Evolutionary conservation across 2,113 vertebrate genomes (phyloP).

Genomic region (Hydrochoerus hydrochaeris): DNA sequence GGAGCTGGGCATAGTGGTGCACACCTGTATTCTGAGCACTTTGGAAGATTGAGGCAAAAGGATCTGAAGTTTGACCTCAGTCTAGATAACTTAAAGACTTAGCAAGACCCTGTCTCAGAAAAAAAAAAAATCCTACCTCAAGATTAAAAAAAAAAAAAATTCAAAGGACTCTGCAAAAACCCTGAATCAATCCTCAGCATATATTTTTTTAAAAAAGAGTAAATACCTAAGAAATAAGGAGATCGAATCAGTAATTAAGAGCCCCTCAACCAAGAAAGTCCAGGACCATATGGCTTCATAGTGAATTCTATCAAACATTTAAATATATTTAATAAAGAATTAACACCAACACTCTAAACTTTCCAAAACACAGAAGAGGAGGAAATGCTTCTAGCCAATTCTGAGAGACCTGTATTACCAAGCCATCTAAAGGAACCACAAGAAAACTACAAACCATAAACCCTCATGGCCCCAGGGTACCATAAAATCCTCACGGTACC

Average conservation of each 20-base stretch:
- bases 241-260: background rate
- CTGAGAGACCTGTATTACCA: background rate
- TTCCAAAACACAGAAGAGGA: conserved; percentile 41
- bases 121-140: background rate
- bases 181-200: background rate
- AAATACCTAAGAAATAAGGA: background rate
- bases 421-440: background rate
- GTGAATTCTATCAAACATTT: conserved; percentile 35
- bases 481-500: conserved; percentile 28
- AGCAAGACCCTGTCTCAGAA: background rate
- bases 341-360: conserved; percentile 11
- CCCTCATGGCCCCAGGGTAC: background rate
- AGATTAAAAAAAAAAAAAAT: background rate
- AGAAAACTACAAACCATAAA: background rate
- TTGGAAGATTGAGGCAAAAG: background rate
- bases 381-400: background rate
- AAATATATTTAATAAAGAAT: conserved; percentile 41
- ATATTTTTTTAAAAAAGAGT: no score
- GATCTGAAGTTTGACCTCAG: background rate
- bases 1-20: background rate
- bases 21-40: background rate
- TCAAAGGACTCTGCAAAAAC: background rate
- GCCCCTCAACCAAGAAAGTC: background rate
- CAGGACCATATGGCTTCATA: background rate
- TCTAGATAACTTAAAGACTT: background rate